Percentiles rank a stretch among this genome's conserved stretches.
Evolutionary conservation across 2,888 invertebrate genomes (phyloP).

Genomic region (Sinotaia quadrata): DNA sequence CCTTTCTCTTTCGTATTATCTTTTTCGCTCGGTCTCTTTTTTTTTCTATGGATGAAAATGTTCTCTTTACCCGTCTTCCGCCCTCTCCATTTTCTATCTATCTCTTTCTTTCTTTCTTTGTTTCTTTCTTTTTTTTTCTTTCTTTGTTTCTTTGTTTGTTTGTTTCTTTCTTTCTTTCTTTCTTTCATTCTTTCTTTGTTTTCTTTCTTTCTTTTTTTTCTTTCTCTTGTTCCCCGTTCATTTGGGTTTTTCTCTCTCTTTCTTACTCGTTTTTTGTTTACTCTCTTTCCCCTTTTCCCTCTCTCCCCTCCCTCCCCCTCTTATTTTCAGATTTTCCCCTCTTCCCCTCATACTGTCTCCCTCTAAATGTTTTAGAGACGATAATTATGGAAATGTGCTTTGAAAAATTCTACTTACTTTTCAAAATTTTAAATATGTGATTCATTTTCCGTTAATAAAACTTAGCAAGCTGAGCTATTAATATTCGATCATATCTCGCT

Average conservation of each 20-base stretch:
- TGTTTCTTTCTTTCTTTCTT: neutral
- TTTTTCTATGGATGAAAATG: neutral
- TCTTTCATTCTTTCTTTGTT: neutral
- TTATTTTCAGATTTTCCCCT: neutral
- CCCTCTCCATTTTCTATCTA: constrained; percentile 1
- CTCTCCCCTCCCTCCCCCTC: neutral
- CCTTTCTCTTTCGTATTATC: neutral
- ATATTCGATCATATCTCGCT: no score
- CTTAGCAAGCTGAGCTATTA: no score
- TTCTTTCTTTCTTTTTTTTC: neutral
- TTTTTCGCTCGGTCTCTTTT: neutral
- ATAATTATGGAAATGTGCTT: no score
- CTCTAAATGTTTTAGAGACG: no score
- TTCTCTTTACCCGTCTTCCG: neutral
- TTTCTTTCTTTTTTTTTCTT: neutral
- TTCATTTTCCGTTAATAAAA: no score
- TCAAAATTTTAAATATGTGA: no score
- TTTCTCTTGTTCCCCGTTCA: neutral
- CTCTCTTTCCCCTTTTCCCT: no score
- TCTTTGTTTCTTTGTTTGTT: neutral
- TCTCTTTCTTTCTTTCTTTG: neutral
- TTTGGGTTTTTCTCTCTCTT: neutral
- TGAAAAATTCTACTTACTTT: no score
- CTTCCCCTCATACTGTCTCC: neutral
- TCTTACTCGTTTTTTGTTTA: neutral